These are phyloP conservation scores for Linepithema humile DNA, from an alignment of 1,140 invertebrate genomes.

Conservation along the genomic window DNA sequence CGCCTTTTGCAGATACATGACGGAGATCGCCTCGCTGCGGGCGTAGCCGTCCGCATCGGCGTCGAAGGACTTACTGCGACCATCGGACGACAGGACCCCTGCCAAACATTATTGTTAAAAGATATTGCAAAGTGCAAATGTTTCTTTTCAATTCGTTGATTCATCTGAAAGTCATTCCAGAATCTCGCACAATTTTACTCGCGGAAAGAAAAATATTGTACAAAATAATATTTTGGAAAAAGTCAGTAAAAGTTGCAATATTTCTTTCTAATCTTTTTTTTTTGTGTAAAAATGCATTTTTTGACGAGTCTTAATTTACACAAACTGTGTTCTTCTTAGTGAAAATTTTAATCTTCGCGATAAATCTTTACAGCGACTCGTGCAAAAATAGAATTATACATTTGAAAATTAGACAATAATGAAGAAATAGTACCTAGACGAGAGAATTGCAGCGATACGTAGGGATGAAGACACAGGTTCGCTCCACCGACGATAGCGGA, in stretches of 20 bases:
- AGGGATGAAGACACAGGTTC: conserved; percentile 94
- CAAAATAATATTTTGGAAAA: too few relatives aligned
- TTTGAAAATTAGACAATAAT: background rate
- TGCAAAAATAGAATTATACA: background rate
- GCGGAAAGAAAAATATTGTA: too few relatives aligned
- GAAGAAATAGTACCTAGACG: conserved; percentile 77
- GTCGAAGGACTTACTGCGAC: conserved; percentile 96
- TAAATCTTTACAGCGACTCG: background rate
- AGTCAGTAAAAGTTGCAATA: too few relatives aligned
- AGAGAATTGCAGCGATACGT: conserved; percentile 92
- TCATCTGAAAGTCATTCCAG: too few relatives aligned
- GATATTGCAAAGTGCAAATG: too few relatives aligned
- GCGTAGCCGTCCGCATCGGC: conserved; percentile 91
- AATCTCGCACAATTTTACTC: too few relatives aligned
- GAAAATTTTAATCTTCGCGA: background rate
- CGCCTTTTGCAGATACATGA: conserved; percentile 92
- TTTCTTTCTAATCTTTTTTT: background rate
- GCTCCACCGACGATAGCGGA: conserved; percentile 94
- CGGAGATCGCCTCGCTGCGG: conserved; percentile 91
- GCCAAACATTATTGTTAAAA: background rate
- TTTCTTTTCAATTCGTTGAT: too few relatives aligned
- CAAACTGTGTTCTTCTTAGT: background rate
- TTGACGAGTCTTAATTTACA: too few relatives aligned
- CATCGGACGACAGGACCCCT: conserved; percentile 94
- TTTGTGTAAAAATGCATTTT: too few relatives aligned